Percentiles rank a stretch among this genome's conserved stretches.
Conservation (phyloP, 2,113 vertebrate species). For the Nyctibius bracteatus region DNA sequence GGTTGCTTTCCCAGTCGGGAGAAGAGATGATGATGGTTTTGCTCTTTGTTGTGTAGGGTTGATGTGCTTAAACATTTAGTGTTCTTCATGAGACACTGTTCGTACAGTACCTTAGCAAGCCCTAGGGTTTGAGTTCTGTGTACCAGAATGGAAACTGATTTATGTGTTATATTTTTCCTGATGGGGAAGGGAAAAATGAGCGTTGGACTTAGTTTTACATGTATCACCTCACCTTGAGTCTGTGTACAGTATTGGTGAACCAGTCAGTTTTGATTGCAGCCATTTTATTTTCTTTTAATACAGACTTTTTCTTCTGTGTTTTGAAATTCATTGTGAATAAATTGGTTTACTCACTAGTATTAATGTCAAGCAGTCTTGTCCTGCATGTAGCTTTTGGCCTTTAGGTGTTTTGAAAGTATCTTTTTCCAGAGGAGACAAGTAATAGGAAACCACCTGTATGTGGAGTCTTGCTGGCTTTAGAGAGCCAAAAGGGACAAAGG, state of each 20-base stretch:
- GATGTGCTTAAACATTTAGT: not conserved
- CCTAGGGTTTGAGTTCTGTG: not conserved
- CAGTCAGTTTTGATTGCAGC: not conserved
- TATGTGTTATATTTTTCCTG: not conserved
- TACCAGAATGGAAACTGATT: not conserved
- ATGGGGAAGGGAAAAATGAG: not conserved
- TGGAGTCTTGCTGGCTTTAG: not conserved
- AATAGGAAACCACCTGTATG: not conserved
- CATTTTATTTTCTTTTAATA: not conserved
- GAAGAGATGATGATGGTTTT: not conserved
- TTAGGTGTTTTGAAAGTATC: not conserved
- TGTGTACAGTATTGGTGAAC: not conserved
- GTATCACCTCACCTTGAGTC: not conserved
- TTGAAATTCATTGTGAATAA: not conserved
- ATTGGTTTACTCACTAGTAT: not conserved
- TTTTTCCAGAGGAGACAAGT: not conserved
- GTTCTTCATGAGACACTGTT: not conserved
- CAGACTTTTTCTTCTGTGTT: not conserved
- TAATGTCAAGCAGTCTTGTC: not conserved
- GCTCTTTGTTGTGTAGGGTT: not conserved
- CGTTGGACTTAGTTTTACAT: not conserved
- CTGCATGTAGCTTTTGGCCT: not conserved
- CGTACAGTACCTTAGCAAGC: not conserved
- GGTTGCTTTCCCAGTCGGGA: not conserved
- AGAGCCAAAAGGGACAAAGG: not conserved